Evolutionary conservation across 2,797 vertebrate species (phyloP), one percentile per base, ranked within the genome.

Genomic region (Sebastolobus alascanus): DNA sequence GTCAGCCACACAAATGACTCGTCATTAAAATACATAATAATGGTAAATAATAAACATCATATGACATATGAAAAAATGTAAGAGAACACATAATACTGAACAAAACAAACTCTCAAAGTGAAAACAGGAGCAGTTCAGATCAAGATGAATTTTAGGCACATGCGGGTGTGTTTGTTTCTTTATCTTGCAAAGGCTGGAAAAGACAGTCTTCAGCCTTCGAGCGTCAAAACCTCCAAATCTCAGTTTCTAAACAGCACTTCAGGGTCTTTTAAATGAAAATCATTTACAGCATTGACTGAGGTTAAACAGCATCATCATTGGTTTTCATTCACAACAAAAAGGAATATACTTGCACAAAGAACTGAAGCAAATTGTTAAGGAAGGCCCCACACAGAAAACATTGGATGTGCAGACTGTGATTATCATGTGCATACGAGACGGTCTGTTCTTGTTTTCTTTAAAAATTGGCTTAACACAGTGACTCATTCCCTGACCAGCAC

Each of bases 151-250:
- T 75, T 40, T 94, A 95, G 94, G 94, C 94, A 95, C 93, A 94
- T 94, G 94, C 93, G 81, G 93, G 93, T 92, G 84, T 92, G 69
- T 84, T 92, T 91, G 60, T 90, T 80, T 90, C 50, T 86, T 85
- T 80, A 83, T 86, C 84, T 94, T 92, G 87, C 89, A 87, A 92
- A 91, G 85, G 80, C 88, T 85, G 67, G 73, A 84, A 77, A 85
- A 88, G 68, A 84, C 79, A 74, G 75, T 87, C 77, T 79, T 84
- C 67, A 90, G 91, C 88, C 85, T 81, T 87, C 52, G 69, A 90
- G 85, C 73, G 54, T 87, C 79, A 87, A 46, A 80, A 79, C 66
- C 79, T 79, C 75, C 73, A 66, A 50, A 87, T 84, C 76, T 88
- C 66, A 66, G 50, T 75, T 84, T 77, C 73, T 81, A 86, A 90